Base-by-base conservation (phyloP, 2,113 vertebrate genomes). In the Pedionomus torquatus region DNA sequence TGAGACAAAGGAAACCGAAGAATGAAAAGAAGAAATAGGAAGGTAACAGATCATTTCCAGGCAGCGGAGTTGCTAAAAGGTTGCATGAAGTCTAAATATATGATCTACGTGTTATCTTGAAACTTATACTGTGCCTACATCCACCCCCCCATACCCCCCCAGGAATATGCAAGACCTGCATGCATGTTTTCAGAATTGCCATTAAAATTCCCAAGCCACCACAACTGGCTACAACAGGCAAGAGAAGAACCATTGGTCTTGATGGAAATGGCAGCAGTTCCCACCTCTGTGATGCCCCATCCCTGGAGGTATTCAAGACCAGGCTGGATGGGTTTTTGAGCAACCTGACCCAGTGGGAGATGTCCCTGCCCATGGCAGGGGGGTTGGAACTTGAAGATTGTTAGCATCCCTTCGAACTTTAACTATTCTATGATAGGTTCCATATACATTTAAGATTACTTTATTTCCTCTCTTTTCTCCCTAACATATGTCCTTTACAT, bases 391-490 rank as follows among this genome's bases (percentile, higher is more conserved):
- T 54, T 10, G 4, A 30, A 30, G 9, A 18, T 54, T 14, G 17
- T 54, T 54, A 54, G 17, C 3, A 28, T 54, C 52, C 17, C 26
- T 52, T 52, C 26, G 16, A 52, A 28, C 28, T 54, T 16, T 54
- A 54, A 30, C 16, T 28, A 18, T 54, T 54, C 16, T 30, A 54
- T 30, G 28, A 33, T 7, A 48, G 3, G 26, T 2, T 81, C 71
- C 43, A 51, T 0, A 0, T 7, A 55, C 7, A 25, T 14, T 41
- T 63, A 51, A 3, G 10, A 5, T 49, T 2, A 17, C 17, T 60
- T 13, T 66, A 3, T 83, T 71, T 37, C 18, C 3, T 1, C 3
- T 1, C 3, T 78, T 64, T 65, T 31, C 12, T 61, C 18, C 10
- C 26, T 31, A 61, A 65, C 5, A 20, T 3, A 3, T 24, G 10